Evolutionary conservation across 2,113 vertebrate genomes (phyloP).

Genomic region (Carassius carassius): DNA sequence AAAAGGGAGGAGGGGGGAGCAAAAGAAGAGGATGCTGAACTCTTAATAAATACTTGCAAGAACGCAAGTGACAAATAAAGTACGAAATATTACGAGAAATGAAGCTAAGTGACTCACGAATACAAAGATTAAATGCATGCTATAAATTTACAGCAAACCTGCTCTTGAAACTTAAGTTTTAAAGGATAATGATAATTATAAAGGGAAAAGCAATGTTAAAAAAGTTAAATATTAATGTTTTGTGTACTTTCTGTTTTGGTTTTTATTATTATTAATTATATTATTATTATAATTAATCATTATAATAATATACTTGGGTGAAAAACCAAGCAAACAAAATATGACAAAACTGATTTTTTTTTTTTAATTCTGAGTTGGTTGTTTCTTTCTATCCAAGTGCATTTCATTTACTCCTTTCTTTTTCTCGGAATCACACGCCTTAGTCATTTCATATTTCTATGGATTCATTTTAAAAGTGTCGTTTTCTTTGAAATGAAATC

Average conservation of each 20-base stretch:
- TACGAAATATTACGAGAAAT: conserved; percentile 69
- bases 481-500: conserved; percentile 77
- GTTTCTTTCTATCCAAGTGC: conserved; percentile 71
- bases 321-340: conserved; percentile 70
- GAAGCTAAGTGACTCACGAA: conserved; percentile 75
- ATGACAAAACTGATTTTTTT: conserved; percentile 71
- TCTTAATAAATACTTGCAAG: conserved; percentile 60
- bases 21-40: conserved; percentile 74
- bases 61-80: conserved; percentile 54
- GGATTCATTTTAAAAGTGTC: conserved; percentile 70
- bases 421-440: conserved; percentile 78
- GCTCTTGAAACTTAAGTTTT: conserved; percentile 79
- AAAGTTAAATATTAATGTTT: conserved; percentile 74
- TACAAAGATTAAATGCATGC: conserved; percentile 82
- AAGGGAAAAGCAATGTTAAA: conserved; percentile 71
- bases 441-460: conserved; percentile 73
- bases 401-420: conserved; percentile 62
- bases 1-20: conserved; percentile 70
- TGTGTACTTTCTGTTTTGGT: conserved; percentile 67
- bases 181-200: conserved; percentile 74
- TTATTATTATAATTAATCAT: conserved; percentile 59
- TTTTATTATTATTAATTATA: conserved; percentile 62
- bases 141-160: conserved; percentile 79
- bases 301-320: conserved; percentile 57
- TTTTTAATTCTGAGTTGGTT: conserved; percentile 72